A percentile compares a stretch with the other conserved stretches of the same genome.
These are phyloP conservation scores for Euleptes europaea DNA, from an alignment of 2,113 vertebrate genomes.

Conservation along the genomic window DNA sequence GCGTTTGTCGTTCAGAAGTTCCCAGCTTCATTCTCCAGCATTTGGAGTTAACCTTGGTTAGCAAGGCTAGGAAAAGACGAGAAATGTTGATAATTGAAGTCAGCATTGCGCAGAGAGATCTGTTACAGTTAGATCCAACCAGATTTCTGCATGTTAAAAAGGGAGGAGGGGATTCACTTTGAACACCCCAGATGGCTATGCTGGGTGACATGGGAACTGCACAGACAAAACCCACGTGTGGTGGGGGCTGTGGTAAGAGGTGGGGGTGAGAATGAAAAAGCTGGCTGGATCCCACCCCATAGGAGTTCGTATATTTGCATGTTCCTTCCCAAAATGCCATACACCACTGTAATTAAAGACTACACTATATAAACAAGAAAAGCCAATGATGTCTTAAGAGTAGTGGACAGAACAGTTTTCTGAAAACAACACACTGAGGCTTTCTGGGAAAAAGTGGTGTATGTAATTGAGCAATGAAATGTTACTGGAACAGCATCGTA, in stretches of 20 bases:
- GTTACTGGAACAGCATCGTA: not conserved
- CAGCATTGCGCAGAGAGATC: not conserved
- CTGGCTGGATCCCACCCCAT: too few species aligned
- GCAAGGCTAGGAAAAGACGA: not conserved
- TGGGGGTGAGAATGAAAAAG: too few species aligned
- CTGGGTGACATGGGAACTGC: too few species aligned
- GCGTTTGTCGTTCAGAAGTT: not conserved
- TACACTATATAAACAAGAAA: not conserved
- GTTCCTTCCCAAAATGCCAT: not conserved
- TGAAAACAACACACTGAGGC: slow-evolving; percentile 32
- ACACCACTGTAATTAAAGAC: not conserved
- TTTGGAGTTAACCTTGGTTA: not conserved
- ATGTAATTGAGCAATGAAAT: not conserved
- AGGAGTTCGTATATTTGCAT: not conserved
- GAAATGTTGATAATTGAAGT: not conserved
- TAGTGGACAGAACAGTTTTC: slow-evolving; percentile 40
- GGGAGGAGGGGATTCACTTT: too few species aligned
- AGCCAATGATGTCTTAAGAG: slow-evolving; percentile 42
- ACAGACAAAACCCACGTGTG: too few species aligned
- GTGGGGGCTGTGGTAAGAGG: too few species aligned
- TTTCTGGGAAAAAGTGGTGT: not conserved
- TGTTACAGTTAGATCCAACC: too few species aligned
- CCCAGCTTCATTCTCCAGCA: not conserved
- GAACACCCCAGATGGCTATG: too few species aligned
- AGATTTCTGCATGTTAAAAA: too few species aligned